Percentiles rank a stretch among this genome's conserved stretches.
Evolutionary conservation across 2,888 invertebrate genomes (phyloP).

Genomic region (Leptopilina syphax): DNA sequence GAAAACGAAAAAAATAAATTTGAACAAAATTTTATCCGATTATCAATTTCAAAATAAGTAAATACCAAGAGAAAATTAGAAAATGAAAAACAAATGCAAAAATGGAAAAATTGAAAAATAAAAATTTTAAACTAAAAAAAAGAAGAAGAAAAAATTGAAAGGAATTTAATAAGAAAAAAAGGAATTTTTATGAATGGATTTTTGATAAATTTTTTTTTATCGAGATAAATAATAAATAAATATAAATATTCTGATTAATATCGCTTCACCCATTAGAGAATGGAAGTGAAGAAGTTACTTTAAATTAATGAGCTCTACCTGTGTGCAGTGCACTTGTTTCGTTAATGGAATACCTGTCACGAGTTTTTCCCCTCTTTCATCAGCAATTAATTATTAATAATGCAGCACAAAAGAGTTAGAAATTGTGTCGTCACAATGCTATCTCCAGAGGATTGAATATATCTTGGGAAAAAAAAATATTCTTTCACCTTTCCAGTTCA

Average conservation of each 20-base stretch:
- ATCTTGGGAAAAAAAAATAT: not conserved
- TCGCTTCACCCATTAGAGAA: not conserved
- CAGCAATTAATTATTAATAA: constrained; percentile 15
- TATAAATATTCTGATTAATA: not conserved
- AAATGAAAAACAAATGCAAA: no score
- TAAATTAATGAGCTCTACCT: constrained; percentile 23
- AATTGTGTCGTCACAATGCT: not conserved
- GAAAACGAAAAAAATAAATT: no score
- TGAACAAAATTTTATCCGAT: no score
- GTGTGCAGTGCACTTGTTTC: constrained; percentile 23
- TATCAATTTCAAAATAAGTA: no score
- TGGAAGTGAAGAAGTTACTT: not conserved
- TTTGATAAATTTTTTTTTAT: no score
- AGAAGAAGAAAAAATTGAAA: no score
- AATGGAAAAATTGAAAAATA: no score
- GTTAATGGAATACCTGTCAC: constrained; percentile 53
- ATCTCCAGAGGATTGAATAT: constrained; percentile 12
- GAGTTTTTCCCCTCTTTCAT: constrained; percentile 25
- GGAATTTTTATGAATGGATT: no score
- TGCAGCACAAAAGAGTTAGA: not conserved
- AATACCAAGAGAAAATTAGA: no score
- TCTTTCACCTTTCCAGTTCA: no score
- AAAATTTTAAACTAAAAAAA: no score
- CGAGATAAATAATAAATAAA: not conserved
- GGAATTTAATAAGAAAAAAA: no score